Evolutionary conservation across 2,888 invertebrate species (phyloP).

Genomic region (Sphaerophoria rueppellii): DNA sequence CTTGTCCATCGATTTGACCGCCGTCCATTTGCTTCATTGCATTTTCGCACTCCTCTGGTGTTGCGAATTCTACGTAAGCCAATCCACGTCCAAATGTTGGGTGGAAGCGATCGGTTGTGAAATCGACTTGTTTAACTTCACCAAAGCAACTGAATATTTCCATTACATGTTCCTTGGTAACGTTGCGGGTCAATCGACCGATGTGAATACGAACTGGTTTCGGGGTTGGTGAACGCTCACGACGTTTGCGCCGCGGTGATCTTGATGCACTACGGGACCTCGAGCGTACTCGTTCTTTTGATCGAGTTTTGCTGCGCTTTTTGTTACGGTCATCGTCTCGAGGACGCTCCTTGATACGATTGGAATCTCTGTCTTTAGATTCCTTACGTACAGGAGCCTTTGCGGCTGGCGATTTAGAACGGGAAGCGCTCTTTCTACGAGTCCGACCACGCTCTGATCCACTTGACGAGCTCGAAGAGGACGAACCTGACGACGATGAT

Average conservation of each 20-base stretch:
- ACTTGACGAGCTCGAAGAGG: conserved; percentile 87
- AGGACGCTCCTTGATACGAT: conserved; percentile 76
- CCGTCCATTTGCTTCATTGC: conserved; percentile 99
- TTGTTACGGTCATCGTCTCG: conserved; percentile 75
- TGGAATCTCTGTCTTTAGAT: conserved; percentile 61
- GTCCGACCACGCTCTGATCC: conserved; percentile 86
- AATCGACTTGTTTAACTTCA: conserved; percentile 93
- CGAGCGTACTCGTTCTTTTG: conserved; percentile 76
- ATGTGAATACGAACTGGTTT: conserved; percentile 97
- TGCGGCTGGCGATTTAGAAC: conserved; percentile 74
- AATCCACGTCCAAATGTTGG: conserved; percentile 94
- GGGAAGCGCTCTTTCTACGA: conserved; percentile 84
- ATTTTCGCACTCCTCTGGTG: conserved; percentile 97
- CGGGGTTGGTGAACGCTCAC: conserved; percentile 94
- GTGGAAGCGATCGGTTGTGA: conserved; percentile 94
- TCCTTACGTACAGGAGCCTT: conserved; percentile 78
- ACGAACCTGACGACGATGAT: conserved; percentile 84
- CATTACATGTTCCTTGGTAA: conserved; percentile 93
- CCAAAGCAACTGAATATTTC: conserved; percentile 97
- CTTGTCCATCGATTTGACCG: conserved; percentile 98
- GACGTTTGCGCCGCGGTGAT: conserved; percentile 87
- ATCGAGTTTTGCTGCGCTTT: conserved; percentile 74
- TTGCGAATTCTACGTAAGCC: conserved; percentile 97
- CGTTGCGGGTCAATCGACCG: conserved; percentile 95
- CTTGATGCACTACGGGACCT: conserved; percentile 91